Conservation (phyloP, 1,140 invertebrate species). For the Eulimnadia texana region DNA sequence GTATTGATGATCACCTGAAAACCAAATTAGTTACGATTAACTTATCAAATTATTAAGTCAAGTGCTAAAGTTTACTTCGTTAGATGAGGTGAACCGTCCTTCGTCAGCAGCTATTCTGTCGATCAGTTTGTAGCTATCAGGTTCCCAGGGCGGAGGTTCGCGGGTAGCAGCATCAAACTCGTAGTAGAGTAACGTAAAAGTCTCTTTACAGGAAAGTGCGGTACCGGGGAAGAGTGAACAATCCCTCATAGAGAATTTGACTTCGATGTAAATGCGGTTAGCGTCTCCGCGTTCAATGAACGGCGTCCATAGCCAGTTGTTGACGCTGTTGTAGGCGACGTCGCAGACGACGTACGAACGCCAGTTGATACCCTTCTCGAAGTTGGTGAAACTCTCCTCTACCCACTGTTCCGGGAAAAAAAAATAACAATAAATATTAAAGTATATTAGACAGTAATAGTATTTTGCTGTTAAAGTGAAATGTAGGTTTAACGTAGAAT, state of each 20-base stretch:
- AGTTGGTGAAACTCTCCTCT: conserved; percentile 91
- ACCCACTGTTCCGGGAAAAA: too few relatives aligned
- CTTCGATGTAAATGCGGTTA: conserved; percentile 90
- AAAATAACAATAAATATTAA: too few relatives aligned
- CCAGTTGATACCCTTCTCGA: conserved; percentile 91
- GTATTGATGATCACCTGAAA: conserved; percentile 66
- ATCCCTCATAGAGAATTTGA: conserved; percentile 89
- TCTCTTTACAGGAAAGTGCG: conserved; percentile 83
- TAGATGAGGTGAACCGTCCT: conserved; percentile 79
- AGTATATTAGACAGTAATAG: too few relatives aligned
- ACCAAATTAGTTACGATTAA: conserved; percentile 1
- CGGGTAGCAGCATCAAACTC: conserved; percentile 85
- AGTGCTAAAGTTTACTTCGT: conserved; percentile 37
- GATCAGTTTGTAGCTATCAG: conserved; percentile 81
- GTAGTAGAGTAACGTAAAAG: conserved; percentile 88
- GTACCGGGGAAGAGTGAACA: conserved; percentile 84
- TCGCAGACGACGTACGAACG: conserved; percentile 94
- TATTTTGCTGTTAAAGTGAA: too few relatives aligned
- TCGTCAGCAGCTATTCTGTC: conserved; percentile 82
- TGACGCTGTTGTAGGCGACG: conserved; percentile 87
- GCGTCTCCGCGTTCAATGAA: conserved; percentile 84
- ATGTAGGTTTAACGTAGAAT: not conserved
- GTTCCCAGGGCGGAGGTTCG: conserved; percentile 85
- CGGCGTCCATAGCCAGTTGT: conserved; percentile 98
- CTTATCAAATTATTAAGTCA: not conserved